Evolutionary conservation across 1,140 invertebrate species (phyloP).

Genomic region (Drosophila eugracilis): DNA sequence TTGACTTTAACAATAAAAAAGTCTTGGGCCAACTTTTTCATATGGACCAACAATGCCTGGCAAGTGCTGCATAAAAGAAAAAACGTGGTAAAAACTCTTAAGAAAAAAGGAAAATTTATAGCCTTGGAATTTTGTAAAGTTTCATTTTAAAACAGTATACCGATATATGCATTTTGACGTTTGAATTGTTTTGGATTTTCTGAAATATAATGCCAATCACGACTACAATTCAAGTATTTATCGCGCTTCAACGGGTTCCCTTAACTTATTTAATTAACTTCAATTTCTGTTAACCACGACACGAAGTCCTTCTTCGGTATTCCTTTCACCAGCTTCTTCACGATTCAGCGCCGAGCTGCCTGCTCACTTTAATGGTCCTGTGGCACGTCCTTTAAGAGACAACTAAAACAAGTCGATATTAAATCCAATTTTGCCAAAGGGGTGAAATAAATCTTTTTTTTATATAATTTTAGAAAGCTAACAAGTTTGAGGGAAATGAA

Average conservation of each 20-base stretch:
- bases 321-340: not conserved
- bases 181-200: not conserved
- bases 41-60: conserved; percentile 39
- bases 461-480: too few relatives aligned
- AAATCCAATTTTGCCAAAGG: not conserved
- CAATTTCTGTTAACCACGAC: not conserved
- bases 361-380: not conserved
- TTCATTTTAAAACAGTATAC: not conserved
- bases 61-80: not conserved
- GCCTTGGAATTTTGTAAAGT: conserved; percentile 9
- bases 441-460: too few relatives aligned
- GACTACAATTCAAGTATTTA: not conserved
- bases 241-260: not conserved
- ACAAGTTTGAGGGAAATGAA: not conserved
- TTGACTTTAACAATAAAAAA: conserved; percentile 33
- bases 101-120: conserved; percentile 11
- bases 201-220: not conserved
- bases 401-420: not conserved
- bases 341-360: not conserved
- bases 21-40: conserved; percentile 51
- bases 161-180: not conserved
- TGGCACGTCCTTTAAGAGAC: not conserved
- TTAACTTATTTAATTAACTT: not conserved
- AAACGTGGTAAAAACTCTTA: conserved; percentile 7
- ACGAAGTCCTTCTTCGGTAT: not conserved